Evolutionary conservation across 1,140 invertebrate genomes (phyloP), one percentile per base, ranked within the genome.

Genomic region (Sipha flava): DNA sequence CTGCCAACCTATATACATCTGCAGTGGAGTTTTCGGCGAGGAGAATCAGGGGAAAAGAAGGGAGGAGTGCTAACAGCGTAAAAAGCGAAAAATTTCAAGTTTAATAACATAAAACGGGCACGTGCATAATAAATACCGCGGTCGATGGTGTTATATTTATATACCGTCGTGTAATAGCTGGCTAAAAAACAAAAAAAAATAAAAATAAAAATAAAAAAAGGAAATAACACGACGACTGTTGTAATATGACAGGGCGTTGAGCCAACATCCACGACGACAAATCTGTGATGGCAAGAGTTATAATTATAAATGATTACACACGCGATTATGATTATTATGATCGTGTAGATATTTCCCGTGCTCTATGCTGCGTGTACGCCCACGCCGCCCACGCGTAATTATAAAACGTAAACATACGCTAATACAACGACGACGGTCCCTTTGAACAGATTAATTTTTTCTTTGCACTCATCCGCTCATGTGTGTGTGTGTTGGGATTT

Each of bases 231-330:
- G n/a, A 18, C 45, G 45, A 47, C 45, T 47, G 5, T 34, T 64
- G 34, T 64, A 64, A 64, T n/a, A 18, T n/a, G 59, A 29, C 26
- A 31, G 59, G 29, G 34, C 62, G n/a, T 43, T 21, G 62, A 43
- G 62, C 62, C 62, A 66, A 66, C 62, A 43, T 66, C 34, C 37
- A 21, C 37, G 34, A 66, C 62, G 62, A 66, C 62, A 43, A 66
- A 43, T 43, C 21, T 40, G 62, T 43, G 62, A 66, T n/a, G 62
- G 62, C 34, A n/a, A 40, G 62, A 66, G 62, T 29, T 66, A 66
- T 66, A 66, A 66, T 66, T 66, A 64, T 64, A 66, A 66, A 66
- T 43, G 62, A 66, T 66, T 66, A 40, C 34, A 66, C 62, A 66
- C 34, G 34, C 62, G 59, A 64, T 64, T 62, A 62, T 40, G 31